Evolutionary conservation across 2,113 vertebrate species (phyloP).

Genomic region (Etheostoma spectabile): DNA sequence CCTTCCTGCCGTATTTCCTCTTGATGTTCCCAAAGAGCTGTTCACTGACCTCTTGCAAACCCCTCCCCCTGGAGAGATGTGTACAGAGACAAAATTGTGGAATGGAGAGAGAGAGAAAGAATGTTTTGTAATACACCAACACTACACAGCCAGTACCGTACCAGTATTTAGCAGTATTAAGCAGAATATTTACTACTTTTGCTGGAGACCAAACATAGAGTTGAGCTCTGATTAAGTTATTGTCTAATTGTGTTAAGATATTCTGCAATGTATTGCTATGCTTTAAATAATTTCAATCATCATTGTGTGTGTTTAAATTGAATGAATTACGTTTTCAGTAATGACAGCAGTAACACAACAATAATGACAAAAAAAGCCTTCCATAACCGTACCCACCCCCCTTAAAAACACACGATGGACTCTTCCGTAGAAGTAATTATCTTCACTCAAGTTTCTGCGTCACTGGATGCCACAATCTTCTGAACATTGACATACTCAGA

Average conservation of each 20-base stretch:
- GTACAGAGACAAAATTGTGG: conserved; percentile 40
- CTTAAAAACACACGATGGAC: too few relatives aligned
- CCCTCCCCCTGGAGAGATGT: conserved; percentile 84
- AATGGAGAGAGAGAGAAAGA: conserved; percentile 45
- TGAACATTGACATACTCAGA: too few relatives aligned
- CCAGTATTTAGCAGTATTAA: neutral
- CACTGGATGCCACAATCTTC: too few relatives aligned
- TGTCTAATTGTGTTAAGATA: neutral
- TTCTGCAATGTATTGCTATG: neutral
- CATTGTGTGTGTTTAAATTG: neutral
- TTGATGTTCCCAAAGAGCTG: conserved; percentile 88
- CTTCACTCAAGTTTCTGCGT: too few relatives aligned
- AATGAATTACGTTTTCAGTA: neutral
- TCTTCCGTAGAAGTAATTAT: too few relatives aligned
- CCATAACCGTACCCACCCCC: too few relatives aligned
- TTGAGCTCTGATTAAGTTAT: neutral
- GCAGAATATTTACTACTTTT: conserved; percentile 2
- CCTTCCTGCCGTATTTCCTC: conserved; percentile 94
- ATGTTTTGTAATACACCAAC: conserved; percentile 20
- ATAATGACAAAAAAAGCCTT: too few relatives aligned
- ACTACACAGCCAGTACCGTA: neutral
- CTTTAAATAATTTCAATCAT: neutral
- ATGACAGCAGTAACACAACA: too few relatives aligned
- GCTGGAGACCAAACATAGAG: neutral
- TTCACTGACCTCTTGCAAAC: conserved; percentile 87